Conservation (phyloP, 2,888 invertebrate species). For the Adineta ricciae region DNA sequence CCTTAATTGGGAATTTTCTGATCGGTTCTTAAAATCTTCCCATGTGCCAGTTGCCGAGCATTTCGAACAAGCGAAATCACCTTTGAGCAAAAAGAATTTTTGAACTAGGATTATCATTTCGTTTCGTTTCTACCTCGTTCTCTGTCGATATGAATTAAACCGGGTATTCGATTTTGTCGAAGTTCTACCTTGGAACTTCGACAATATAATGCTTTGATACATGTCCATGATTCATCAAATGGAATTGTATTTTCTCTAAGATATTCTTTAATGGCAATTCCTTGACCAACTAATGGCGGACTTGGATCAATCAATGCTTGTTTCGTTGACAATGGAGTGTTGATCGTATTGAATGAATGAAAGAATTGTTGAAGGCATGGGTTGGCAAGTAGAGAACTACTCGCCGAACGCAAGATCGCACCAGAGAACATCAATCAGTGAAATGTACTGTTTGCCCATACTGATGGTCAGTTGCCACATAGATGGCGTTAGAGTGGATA, state of each 20-base stretch:
- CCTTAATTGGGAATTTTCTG: not conserved
- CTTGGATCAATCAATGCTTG: not conserved
- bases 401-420: not conserved
- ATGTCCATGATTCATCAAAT: conserved; percentile 22
- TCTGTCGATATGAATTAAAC: not conserved
- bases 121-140: not conserved
- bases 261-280: conserved; percentile 6
- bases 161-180: not conserved
- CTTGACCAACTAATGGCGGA: conserved; percentile 2
- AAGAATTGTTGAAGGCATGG: not conserved
- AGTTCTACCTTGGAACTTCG: too few species aligned
- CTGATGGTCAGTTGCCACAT: not conserved
- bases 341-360: not conserved
- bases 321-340: not conserved
- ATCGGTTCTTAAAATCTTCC: not conserved
- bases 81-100: not conserved
- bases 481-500: not conserved
- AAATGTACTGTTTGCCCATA: too few species aligned
- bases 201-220: not conserved
- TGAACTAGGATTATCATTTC: too few species aligned
- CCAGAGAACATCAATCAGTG: not conserved
- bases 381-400: not conserved
- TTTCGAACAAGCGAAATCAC: conserved; percentile 5
- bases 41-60: not conserved
- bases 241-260: not conserved